Percentiles rank a stretch among this genome's conserved stretches.
Conservation (phyloP, 2,797 vertebrate species). For the Pteropus rufus region DNA sequence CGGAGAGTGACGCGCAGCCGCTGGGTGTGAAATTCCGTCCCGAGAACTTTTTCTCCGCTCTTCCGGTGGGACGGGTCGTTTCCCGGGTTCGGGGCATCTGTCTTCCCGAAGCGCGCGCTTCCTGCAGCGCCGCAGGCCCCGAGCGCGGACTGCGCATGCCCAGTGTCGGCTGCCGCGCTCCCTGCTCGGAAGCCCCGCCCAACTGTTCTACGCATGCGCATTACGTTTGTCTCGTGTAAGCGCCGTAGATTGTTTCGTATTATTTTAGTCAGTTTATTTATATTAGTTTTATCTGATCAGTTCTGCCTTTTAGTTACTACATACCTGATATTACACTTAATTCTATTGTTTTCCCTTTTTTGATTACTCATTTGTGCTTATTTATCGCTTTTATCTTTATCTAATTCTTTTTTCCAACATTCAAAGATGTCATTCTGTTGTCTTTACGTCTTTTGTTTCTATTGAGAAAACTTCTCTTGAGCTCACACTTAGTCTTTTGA, state of each 20-base stretch:
- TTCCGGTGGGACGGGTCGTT: too few relatives aligned
- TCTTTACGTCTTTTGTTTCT: not conserved
- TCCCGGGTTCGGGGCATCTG: rapidly evolving
- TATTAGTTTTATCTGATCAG: not conserved
- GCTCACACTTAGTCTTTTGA: not conserved
- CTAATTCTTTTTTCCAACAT: not conserved
- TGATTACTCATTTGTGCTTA: not conserved
- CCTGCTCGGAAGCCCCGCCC: too few relatives aligned
- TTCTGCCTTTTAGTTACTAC: not conserved
- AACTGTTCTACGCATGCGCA: not conserved
- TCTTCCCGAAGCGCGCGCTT: too few relatives aligned
- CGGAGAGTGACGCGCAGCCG: too few relatives aligned
- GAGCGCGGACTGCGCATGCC: too few relatives aligned
- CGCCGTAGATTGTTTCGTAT: not conserved
- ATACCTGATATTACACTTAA: too few relatives aligned
- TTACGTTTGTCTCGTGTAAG: not conserved
- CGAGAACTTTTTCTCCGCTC: too few relatives aligned
- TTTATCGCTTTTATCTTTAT: rapidly evolving
- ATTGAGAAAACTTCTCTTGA: too few relatives aligned
- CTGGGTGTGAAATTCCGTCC: too few relatives aligned
- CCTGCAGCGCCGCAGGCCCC: too few relatives aligned
- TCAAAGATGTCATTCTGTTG: too few relatives aligned
- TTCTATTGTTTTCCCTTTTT: not conserved
- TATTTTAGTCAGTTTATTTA: not conserved
- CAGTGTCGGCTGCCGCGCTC: too few relatives aligned